Evolutionary conservation across 2,888 invertebrate species (phyloP), one percentile per base, ranked within the genome.

Genomic region (Yponomeuta evonymella): DNA sequence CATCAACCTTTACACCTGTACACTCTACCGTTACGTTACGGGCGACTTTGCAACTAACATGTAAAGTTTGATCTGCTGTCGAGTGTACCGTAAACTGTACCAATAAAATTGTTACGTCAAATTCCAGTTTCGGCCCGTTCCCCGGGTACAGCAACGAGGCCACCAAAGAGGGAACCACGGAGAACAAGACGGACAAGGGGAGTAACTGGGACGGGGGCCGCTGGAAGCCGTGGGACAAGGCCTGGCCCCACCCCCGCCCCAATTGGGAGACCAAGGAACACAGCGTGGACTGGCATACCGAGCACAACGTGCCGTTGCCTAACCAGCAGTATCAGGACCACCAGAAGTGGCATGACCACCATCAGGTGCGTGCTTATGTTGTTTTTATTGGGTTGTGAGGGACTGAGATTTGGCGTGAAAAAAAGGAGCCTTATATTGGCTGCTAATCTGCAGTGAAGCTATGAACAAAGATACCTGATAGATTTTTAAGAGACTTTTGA

Each of bases 221-320:
- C 11, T 83, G 85, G 87, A 84, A 85, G 73, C 83, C 83, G 0
- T 84, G 84, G 81, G 79, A 86, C 72, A 79, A 75, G 71, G 71
- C 74, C 30, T 74, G 74, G 73, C 72, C 73, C 6, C 66, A 73
- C 48, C 67, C 80, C 15, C 73, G 76, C n/a, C 80, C 81, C 79
- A 74, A 77, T 36, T 75, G 74, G 70, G 78, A 78, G 70, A 67
- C 63, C 2, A 9, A 69, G 63, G 68, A 70, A 15, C 74, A 74
- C 62, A 71, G 73, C 67, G 67, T 51, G 1, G 73, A 75, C n/a
- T 75, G 75, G 76, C 76, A 76, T 64, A 74, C 70, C 11, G 69
- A 72, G 48, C 72, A 74, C 67, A 70, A 75, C 74, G 9, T 72
- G 23, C 70, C 73, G 67, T 62, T 67, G 62, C 66, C 62, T 65